Base-by-base conservation (phyloP, 1,140 invertebrate genomes). In the Eulimnadia texana region DNA sequence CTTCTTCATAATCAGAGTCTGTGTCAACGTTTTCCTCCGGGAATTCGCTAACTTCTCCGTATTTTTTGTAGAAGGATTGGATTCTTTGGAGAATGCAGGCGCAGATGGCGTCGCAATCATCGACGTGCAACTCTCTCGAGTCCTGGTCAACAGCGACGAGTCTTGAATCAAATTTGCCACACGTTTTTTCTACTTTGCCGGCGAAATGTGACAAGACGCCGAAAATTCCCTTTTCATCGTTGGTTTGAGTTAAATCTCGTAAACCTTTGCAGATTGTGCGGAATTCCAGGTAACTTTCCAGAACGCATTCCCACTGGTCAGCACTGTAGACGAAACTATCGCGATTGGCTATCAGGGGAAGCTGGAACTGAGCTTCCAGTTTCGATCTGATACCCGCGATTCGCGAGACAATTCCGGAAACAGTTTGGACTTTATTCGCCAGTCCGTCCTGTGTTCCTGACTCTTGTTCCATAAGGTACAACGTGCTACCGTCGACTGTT, bases 31-130 rank as follows among this genome's bases (percentile, higher is more conserved):
- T 70, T 56, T 73, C 72, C 62, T 58, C 67, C 55, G 65, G 23
- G 58, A 61, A 24, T 2, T 11, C 53, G 55, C 60, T 55, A n/a
- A 66, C 27, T 0, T 29, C 53, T 59, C 72, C 65, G 72, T 80
- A 78, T 63, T 80, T 80, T 69, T 88, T 87, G 66, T 82, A 84
- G 47, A 86, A 72, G 52, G 81, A 80, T 69, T 88, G 84, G 60
- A 88, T 76, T 0, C 78, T 72, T 6, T 85, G 63, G 1, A 87
- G 71, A 22, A 54, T 29, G 3, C 50, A 23, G 11, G 29, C 25
- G 11, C 60, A 61, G 24, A 61, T 25, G 16, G 27, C 23, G 9
- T 61, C 60, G n/a, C 51, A 24, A n/a, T 57, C 55, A 16, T 23
- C 55, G 6, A 27, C 55, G 6, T 16, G 25, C 55, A 16, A 57